A percentile compares a stretch with the other conserved stretches of the same genome.
phyloP scores from a whole-genome alignment of 2,888 invertebrate genomes.

The Drosophila neoperkinsi region DNA sequence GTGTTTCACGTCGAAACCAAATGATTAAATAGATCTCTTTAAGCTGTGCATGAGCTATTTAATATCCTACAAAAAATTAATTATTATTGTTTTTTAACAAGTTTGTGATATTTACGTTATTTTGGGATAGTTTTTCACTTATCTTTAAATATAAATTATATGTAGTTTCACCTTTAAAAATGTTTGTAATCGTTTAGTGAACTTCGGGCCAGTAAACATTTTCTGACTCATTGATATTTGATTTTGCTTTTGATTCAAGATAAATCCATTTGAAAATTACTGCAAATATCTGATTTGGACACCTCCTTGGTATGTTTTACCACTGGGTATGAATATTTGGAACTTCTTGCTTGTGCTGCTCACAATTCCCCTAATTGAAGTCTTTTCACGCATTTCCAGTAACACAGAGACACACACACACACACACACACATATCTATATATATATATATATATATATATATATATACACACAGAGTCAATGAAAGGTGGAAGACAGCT shows the following conservation, averaged over 20 bases:
- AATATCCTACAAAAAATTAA: constrained; percentile 8
- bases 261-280: neutral
- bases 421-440: neutral
- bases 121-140: neutral
- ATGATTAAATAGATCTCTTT: constrained; percentile 21
- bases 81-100: neutral
- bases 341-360: constrained; percentile 35
- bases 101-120: neutral
- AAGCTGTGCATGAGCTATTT: neutral
- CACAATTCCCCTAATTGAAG: constrained; percentile 77
- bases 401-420: constrained; percentile 27
- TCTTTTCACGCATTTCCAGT: constrained; percentile 62
- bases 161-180: neutral
- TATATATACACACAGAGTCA: neutral
- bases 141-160: neutral
- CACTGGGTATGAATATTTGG: constrained; percentile 17
- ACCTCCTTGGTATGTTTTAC: neutral
- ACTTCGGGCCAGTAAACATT: neutral
- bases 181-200: neutral
- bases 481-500: constrained; percentile 37
- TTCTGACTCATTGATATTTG: neutral
- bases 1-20: constrained; percentile 15
- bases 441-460: neutral
- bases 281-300: neutral
- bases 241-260: neutral